These are phyloP conservation scores for Bacillus rossius DNA, from an alignment of 1,140 invertebrate genomes.

Conservation along the genomic window DNA sequence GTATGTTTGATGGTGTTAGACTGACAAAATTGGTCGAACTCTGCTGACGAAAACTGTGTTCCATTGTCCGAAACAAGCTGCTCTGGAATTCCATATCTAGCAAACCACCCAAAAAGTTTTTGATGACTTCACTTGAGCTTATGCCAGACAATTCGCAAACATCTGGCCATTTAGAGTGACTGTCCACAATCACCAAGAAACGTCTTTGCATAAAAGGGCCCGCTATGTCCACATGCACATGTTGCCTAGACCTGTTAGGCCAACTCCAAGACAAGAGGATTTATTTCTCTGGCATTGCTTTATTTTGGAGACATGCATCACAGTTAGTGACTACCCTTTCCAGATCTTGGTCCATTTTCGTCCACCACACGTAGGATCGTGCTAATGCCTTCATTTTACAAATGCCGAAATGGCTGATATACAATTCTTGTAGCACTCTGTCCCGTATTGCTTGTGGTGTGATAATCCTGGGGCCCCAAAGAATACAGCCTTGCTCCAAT, in stretches of 20 bases:
- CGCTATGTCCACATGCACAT: constrained; percentile 32
- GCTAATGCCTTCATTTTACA: constrained; percentile 42
- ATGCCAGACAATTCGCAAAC: not conserved
- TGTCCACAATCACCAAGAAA: constrained; percentile 30
- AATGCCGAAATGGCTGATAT: constrained; percentile 32
- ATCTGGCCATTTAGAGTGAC: constrained; percentile 1
- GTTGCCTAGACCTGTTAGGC: constrained; percentile 23
- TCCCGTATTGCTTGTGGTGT: constrained; percentile 27
- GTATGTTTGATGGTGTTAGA: constrained; percentile 14
- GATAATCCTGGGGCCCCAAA: constrained; percentile 23
- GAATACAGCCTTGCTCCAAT: constrained; percentile 11
- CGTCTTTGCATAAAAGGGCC: constrained; percentile 27
- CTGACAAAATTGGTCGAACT: constrained; percentile 15
- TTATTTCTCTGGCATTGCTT: not conserved
- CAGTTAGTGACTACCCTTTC: constrained; percentile 23
- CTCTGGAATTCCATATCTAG: constrained; percentile 21
- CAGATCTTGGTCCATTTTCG: constrained; percentile 39
- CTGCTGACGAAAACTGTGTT: constrained; percentile 14
- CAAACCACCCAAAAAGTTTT: constrained; percentile 20
- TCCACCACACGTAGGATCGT: constrained; percentile 42
- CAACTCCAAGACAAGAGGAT: constrained; percentile 27
- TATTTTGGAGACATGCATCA: constrained; percentile 11
- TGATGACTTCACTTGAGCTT: not conserved
- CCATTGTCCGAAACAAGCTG: constrained; percentile 24
- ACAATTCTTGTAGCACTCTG: constrained; percentile 30